Percentiles rank a stretch among this genome's conserved stretches.
Conservation (phyloP, 2,888 invertebrate genomes). For the Spilarctia lutea region DNA sequence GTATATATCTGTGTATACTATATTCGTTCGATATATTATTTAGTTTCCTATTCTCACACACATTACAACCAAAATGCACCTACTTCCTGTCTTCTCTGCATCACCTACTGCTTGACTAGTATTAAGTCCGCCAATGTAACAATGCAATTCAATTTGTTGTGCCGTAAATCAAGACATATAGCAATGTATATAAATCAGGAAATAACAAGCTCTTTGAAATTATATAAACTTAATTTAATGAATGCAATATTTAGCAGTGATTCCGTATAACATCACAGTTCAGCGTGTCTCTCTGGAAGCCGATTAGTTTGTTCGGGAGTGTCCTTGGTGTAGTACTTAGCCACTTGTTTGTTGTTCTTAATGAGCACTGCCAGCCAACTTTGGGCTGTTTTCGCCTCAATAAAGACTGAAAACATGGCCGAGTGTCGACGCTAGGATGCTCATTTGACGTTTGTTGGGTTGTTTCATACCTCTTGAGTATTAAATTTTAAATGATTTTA, state of each 20-base stretch:
- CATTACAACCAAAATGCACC: too few relatives aligned
- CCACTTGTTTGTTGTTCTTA: constrained; percentile 84
- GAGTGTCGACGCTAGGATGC: constrained; percentile 69
- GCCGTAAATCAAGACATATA: background rate
- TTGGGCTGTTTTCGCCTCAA: constrained; percentile 81
- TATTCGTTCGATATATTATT: too few relatives aligned
- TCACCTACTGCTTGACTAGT: too few relatives aligned
- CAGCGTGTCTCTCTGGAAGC: constrained; percentile 66
- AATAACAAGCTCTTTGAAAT: constrained; percentile 22
- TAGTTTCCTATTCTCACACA: too few relatives aligned
- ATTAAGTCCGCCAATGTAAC: too few relatives aligned
- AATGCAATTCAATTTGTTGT: background rate
- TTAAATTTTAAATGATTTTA: constrained; percentile 32
- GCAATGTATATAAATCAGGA: background rate
- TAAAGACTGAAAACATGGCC: constrained; percentile 83
- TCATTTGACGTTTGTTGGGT: constrained; percentile 44
- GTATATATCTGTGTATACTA: too few relatives aligned
- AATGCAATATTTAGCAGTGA: constrained; percentile 57
- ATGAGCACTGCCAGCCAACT: constrained; percentile 83
- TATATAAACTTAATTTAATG: constrained; percentile 33
- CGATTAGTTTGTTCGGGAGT: constrained; percentile 78
- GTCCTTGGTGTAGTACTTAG: constrained; percentile 75
- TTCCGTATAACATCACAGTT: constrained; percentile 56
- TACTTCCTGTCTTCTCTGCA: too few relatives aligned
- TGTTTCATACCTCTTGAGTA: constrained; percentile 26